phyloP scores from a whole-genome alignment of 2,797 vertebrate species.

The Pempheris klunzingeri region DNA sequence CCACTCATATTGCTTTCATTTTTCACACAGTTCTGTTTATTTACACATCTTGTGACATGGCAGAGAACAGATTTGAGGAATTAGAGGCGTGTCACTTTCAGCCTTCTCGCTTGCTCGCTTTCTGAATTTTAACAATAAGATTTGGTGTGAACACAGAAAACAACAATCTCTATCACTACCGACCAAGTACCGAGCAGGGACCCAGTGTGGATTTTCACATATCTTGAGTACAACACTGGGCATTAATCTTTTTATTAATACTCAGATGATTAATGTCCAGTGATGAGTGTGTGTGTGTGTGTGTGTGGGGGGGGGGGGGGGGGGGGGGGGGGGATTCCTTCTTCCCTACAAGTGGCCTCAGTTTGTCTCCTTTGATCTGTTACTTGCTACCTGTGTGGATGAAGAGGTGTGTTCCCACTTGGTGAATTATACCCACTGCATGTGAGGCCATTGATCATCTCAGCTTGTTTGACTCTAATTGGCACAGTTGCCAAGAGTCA shows the following conservation, averaged over 20 bases:
- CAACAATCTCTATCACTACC: too few species aligned
- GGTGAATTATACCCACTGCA: not conserved
- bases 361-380: not conserved
- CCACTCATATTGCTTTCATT: too few species aligned
- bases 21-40: too few species aligned
- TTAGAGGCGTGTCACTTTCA: too few species aligned
- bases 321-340: not conserved
- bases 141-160: too few species aligned
- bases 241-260: not conserved
- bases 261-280: not conserved
- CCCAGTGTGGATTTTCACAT: not conserved
- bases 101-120: too few species aligned
- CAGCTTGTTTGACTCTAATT: slow-evolving; percentile 12
- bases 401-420: not conserved
- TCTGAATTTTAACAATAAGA: too few species aligned
- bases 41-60: too few species aligned
- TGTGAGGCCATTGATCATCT: not conserved
- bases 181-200: too few species aligned
- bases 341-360: slow-evolving; percentile 1
- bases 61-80: too few species aligned
- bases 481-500: not conserved
- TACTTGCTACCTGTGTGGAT: not conserved
- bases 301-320: too few species aligned
- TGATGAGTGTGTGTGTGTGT: too few species aligned
- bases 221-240: not conserved